Base-by-base conservation (phyloP, 2,113 vertebrate species). In the Chiloscyllium plagiosum region DNA sequence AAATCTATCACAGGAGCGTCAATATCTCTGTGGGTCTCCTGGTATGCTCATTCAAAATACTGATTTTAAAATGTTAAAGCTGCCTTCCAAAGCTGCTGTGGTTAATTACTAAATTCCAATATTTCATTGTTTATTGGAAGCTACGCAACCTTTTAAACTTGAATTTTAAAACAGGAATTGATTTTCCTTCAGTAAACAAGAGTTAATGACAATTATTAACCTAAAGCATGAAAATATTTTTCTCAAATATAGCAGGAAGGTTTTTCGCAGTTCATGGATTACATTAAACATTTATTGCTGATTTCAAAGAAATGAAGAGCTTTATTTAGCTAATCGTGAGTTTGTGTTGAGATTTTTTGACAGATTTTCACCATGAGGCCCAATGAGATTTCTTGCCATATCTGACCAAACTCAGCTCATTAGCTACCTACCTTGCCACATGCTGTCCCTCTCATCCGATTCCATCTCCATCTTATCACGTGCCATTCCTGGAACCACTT, bases 21-120 rank as follows among this genome's bases (percentile, higher is more conserved):
- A 89, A 89, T 56, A 56, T 61, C 24, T 56, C 26, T 29, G 4
- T 3, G 26, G 50, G 86, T 52, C 52, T 10, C 85, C 13, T 52
- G 22, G 10, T 89, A 3, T 29, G 12, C 24, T 89, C 50, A 52
- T 26, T 56, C 22, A 52, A 61, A 89, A 56, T 29, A 52, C 26
- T 33, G 26, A 89, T 56, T 61, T 89, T 89, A 89, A 86, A 50
- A 86, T 85, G 85, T 86, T 86, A 86, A 89, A 89, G 8, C 78
- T 83, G 7, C 50, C 47, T 42, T 86, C 22, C 52, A 13, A 7
- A 37, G 29, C 29, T n/a, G 33, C 29, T 66, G n/a, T 66, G 33
- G 22, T 3, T 92, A 65, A 92, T 65, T 37, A 33, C 61, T 92
- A n/a, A 92, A 65, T 66, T 92, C 56, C 22, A 13, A 37, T 92